Evolutionary conservation across 2,113 vertebrate species (phyloP), one percentile per base, ranked within the genome.

Genomic region (Anseranas semipalmata): DNA sequence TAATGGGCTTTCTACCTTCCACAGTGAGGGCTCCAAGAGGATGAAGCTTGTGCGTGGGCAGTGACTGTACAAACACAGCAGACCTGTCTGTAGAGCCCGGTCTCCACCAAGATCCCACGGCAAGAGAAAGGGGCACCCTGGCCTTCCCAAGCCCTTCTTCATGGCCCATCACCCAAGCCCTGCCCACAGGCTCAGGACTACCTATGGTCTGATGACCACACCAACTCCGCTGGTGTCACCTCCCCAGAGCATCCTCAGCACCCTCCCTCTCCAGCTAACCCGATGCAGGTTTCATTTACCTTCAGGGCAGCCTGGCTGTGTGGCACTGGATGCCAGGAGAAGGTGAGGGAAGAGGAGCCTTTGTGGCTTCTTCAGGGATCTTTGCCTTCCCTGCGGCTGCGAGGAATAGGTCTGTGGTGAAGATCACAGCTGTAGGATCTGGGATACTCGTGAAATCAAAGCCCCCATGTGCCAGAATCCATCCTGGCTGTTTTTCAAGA

Each of bases 1-100:
- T 76, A 25, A 45, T 25, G 8, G 32, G 25, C 14, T 50, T 4
- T 70, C 19, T 2, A 7, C 14, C 43, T 72, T 55, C 19, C 24
- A 10, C n/a, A 70, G 4, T 0, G 0, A 37, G 56, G 50, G 30
- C 41, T 63, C 28, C 3, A 3, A 41, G 21, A 66, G 32, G 32
- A 25, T 35, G 84, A 70, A 70, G 35, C 22, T 27, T 15, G 20
- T 25, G 25, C 28, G 7, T 1, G 1, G 53, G 35, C 77, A 82
- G 11, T 35, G 60, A 56, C 33, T 30, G 18, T 10, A 13, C 58
- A 28, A 46, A 37, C 2, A 52, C 35, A 56, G 55, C 65, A 80
- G 32, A 85, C 15, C 55, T 88, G 33, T 21, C 87, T 7, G 2
- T 71, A 50, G 74, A 35, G 21, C 11, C 52, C 12, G 28, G 8